phyloP scores from a whole-genome alignment of 2,113 vertebrate genomes.

The Cheilinus undulatus region DNA sequence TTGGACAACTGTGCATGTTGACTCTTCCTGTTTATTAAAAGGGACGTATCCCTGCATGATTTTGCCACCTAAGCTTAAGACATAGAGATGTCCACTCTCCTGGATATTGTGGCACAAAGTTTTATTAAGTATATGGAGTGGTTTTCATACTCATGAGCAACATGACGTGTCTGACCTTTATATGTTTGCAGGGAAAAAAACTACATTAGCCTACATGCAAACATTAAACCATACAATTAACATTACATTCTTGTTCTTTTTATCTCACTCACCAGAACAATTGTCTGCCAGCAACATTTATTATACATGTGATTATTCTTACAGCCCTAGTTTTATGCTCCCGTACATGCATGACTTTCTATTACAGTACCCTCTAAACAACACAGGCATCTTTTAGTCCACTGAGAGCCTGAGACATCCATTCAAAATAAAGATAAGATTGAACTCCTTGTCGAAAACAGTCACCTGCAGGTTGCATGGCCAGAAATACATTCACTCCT shows the following conservation, averaged over 20 bases:
- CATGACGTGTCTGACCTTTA: slow-evolving; percentile 3
- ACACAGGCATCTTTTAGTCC: background rate
- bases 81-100: background rate
- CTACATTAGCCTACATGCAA: slow-evolving; percentile 22
- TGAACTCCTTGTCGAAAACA: background rate
- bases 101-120: background rate
- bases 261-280: slow-evolving; percentile 33
- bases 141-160: slow-evolving; percentile 47
- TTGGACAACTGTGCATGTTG: slow-evolving; percentile 1
- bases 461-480: background rate
- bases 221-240: slow-evolving; percentile 30
- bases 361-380: background rate
- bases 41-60: background rate
- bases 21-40: background rate
- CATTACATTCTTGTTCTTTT: slow-evolving; percentile 43
- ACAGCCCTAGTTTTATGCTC: background rate
- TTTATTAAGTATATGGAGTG: slow-evolving; percentile 36
- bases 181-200: slow-evolving; percentile 7
- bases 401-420: background rate
- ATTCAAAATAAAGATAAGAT: too few relatives aligned
- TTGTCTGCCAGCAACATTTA: slow-evolving; percentile 27
- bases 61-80: background rate
- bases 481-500: slow-evolving; percentile 3
- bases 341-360: background rate
- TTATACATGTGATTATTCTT: background rate